Evolutionary conservation across 2,113 vertebrate genomes (phyloP).

Genomic region (Solenodon paradoxus): DNA sequence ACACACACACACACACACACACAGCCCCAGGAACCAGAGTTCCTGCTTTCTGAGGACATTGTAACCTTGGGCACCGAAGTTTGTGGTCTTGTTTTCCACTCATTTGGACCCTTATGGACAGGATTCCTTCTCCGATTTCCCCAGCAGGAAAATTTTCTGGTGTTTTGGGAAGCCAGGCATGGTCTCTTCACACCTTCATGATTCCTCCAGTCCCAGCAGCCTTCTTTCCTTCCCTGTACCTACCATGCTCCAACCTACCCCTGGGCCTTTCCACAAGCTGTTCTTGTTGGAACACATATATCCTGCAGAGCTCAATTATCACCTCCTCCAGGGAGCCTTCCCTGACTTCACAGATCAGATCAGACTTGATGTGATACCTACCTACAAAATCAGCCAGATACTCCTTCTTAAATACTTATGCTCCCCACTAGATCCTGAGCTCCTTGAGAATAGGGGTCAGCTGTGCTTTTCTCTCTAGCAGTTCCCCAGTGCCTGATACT

Average conservation of each 20-base stretch:
- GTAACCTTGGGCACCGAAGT: not conserved
- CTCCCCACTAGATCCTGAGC: not conserved
- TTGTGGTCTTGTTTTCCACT: not conserved
- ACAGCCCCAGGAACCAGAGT: not conserved
- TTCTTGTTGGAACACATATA: not conserved
- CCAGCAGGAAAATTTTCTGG: not conserved
- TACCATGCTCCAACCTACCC: not conserved
- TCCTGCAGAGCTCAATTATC: not conserved
- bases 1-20: not conserved
- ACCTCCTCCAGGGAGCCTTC: not conserved
- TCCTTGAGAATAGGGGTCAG: not conserved
- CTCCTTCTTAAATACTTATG: not conserved
- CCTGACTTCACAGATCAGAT: not conserved
- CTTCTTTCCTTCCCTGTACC: not conserved
- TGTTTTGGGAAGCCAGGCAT: not conserved
- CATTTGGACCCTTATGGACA: not conserved
- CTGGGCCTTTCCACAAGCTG: not conserved
- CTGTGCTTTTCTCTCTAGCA: not conserved
- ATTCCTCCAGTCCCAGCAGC: not conserved
- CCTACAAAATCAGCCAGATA: not conserved
- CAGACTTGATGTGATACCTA: no score
- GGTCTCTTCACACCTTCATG: no score
- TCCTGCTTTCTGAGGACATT: not conserved
- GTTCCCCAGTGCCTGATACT: not conserved
- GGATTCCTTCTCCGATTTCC: not conserved